phyloP scores from a whole-genome alignment of 2,888 invertebrate genomes.

The Ophion costatus region DNA sequence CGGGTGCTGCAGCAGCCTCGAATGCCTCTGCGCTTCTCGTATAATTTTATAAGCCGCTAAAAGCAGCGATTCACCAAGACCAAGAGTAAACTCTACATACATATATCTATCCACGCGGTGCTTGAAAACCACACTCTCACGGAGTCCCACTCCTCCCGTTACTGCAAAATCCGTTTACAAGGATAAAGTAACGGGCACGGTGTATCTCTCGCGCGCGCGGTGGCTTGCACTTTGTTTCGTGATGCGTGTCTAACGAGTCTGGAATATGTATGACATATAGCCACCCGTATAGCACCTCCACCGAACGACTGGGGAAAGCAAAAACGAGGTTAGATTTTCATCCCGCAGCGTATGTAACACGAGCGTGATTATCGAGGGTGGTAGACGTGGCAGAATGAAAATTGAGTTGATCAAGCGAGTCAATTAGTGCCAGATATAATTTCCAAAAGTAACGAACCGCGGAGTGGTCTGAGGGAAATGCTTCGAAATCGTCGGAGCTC shows the following conservation, averaged over 20 bases:
- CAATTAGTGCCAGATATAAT: not conserved
- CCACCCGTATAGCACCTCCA: not conserved
- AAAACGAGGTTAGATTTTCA: slow-evolving; percentile 13
- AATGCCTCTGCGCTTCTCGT: slow-evolving; percentile 51
- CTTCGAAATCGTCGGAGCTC: not conserved
- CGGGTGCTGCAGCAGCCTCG: slow-evolving; percentile 17
- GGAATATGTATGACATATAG: slow-evolving; percentile 32
- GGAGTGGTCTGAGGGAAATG: not conserved
- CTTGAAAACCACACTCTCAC: slow-evolving; percentile 44
- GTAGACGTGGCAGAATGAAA: not conserved
- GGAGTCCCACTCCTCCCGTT: slow-evolving; percentile 25
- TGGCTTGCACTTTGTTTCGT: slow-evolving; percentile 57
- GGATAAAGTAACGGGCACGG: slow-evolving; percentile 50
- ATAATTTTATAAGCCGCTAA: slow-evolving; percentile 66
- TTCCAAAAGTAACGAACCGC: not conserved
- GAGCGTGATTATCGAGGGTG: slow-evolving; percentile 8
- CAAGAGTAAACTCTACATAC: slow-evolving; percentile 17
- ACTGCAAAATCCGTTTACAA: slow-evolving; percentile 57
- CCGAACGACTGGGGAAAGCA: not conserved
- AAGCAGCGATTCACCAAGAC: slow-evolving; percentile 59
- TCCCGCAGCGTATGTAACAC: slow-evolving; percentile 5
- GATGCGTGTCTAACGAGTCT: slow-evolving; percentile 51
- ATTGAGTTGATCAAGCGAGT: not conserved
- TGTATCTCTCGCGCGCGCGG: slow-evolving; percentile 37
- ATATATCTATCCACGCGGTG: slow-evolving; percentile 19